Conservation (phyloP, 2,888 invertebrate genomes). For the Papilio gigon region DNA sequence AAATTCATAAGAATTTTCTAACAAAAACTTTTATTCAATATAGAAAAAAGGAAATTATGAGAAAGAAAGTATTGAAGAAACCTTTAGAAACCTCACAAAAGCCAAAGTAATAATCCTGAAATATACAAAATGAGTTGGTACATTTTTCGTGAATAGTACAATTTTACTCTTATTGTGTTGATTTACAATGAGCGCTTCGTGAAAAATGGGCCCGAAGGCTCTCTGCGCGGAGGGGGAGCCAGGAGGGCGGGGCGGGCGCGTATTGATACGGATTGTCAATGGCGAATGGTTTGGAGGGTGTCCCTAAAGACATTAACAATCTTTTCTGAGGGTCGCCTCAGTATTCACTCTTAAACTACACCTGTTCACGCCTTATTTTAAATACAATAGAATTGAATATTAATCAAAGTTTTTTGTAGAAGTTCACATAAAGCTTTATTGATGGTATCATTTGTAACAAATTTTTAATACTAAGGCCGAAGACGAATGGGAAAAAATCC, state of each 20-base stretch:
- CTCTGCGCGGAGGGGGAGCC: constrained; percentile 46
- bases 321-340: constrained; percentile 43
- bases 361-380: not conserved
- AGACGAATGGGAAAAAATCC: not conserved
- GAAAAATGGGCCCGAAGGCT: constrained; percentile 52
- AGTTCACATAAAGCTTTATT: not conserved
- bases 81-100: constrained; percentile 50
- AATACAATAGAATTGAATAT: constrained; percentile 3
- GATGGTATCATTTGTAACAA: not conserved
- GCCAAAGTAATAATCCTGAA: constrained; percentile 53
- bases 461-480: not conserved
- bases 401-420: not conserved
- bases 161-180: constrained; percentile 61
- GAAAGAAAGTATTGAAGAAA: constrained; percentile 45
- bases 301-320: constrained; percentile 54
- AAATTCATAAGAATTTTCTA: constrained; percentile 10
- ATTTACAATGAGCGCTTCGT: constrained; percentile 56
- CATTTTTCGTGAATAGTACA: constrained; percentile 59
- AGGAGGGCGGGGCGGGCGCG: constrained; percentile 47
- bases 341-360: constrained; percentile 21
- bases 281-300: constrained; percentile 47
- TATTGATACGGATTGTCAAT: constrained; percentile 51
- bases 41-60: constrained; percentile 44
- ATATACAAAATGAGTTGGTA: constrained; percentile 51
- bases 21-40: constrained; percentile 33